phyloP scores from a whole-genome alignment of 2,797 vertebrate species.

The Otus scops region DNA sequence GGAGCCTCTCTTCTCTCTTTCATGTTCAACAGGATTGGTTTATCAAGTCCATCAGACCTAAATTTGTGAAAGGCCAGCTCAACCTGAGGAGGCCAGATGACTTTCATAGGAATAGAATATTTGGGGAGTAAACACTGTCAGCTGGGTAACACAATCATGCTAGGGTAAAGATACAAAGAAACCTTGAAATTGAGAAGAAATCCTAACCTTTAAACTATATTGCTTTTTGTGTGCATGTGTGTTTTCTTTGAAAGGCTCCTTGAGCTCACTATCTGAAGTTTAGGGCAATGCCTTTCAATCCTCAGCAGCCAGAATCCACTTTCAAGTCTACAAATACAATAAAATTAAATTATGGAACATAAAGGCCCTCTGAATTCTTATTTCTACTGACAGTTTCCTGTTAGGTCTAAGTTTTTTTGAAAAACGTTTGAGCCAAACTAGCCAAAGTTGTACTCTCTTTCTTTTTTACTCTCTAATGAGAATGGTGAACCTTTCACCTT shows the following conservation, averaged over 20 bases:
- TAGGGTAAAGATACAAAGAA: background rate
- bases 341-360: constrained; percentile 29
- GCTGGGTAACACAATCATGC: background rate
- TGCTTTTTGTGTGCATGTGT: constrained; percentile 18
- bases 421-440: background rate
- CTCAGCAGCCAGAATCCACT: constrained; percentile 39
- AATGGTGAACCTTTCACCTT: background rate
- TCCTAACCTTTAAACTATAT: constrained; percentile 46
- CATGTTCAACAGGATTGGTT: background rate
- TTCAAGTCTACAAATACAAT: constrained; percentile 40
- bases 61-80: background rate
- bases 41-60: background rate
- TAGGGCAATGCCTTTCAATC: constrained; percentile 51
- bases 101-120: background rate
- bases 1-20: background rate
- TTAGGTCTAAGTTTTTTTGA: background rate
- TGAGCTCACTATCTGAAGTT: constrained; percentile 52
- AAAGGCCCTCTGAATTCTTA: background rate
- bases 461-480: background rate
- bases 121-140: background rate
- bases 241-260: constrained; percentile 39
- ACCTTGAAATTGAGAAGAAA: constrained; percentile 35
- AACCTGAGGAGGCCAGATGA: background rate
- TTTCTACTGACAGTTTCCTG: background rate
- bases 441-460: background rate